Conservation (phyloP, 2,113 vertebrate species). For the Prinia subflava region DNA sequence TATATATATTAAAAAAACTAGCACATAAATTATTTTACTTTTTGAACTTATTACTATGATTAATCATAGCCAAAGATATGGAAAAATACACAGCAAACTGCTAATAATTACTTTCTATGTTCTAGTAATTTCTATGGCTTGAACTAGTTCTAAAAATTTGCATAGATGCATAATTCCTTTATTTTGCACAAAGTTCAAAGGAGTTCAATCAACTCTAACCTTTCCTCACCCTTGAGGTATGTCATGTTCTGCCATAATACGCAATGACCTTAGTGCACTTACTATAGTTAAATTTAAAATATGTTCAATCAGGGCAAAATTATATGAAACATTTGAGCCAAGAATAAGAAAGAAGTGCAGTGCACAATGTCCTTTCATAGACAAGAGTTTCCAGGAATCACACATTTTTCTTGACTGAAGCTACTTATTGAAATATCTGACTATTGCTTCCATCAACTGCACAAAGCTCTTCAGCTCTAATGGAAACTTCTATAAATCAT, state of each 20-base stretch:
- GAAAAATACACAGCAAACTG: not conserved
- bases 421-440: not conserved
- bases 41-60: not conserved
- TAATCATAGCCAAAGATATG: not conserved
- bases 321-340: not conserved
- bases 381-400: not conserved
- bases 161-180: not conserved
- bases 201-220: not conserved
- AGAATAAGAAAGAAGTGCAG: not conserved
- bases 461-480: not conserved
- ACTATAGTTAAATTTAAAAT: not conserved
- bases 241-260: not conserved
- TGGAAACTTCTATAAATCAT: not conserved
- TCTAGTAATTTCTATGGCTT: not conserved
- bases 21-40: not conserved
- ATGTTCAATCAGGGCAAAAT: not conserved
- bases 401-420: not conserved
- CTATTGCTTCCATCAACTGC: not conserved
- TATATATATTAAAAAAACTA: not conserved
- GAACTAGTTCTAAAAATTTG: not conserved
- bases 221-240: not conserved
- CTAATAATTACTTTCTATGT: not conserved
- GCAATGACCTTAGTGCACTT: not conserved
- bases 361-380: not conserved
- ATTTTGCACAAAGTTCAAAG: not conserved